Evolutionary conservation across 2,797 vertebrate species (phyloP).

Genomic region (Microctenopoma stevenorrisi): DNA sequence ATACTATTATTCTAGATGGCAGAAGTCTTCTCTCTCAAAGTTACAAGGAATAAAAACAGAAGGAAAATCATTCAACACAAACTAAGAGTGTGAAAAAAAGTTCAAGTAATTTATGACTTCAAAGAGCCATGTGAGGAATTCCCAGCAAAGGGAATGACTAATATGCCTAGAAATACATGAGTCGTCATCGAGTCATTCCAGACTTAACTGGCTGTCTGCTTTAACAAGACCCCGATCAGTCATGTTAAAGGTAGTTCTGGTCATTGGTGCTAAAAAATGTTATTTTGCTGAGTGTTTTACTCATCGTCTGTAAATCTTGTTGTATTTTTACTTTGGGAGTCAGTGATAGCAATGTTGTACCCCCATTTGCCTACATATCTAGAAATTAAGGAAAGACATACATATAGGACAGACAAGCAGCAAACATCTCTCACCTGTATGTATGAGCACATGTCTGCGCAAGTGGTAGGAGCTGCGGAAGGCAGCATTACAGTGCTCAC

Average conservation of each 20-base stretch:
- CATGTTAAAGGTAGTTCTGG: neutral
- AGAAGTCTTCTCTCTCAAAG: neutral
- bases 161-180: conserved; percentile 61
- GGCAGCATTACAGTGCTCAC: conserved; percentile 98
- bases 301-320: neutral
- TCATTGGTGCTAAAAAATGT: neutral
- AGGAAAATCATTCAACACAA: neutral
- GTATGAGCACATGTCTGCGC: conserved; percentile 97
- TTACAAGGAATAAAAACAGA: neutral
- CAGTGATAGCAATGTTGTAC: neutral
- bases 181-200: conserved; percentile 59
- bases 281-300: neutral
- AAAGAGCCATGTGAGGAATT: conserved; percentile 44
- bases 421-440: conserved; percentile 88
- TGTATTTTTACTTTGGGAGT: neutral
- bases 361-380: neutral
- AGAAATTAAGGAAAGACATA: neutral
- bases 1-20: neutral
- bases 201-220: conserved; percentile 40
- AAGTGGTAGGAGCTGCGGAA: conserved; percentile 99
- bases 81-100: neutral
- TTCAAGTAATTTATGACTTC: conserved; percentile 22
- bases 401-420: conserved; percentile 33
- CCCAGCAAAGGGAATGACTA: conserved; percentile 71
- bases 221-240: conserved; percentile 2